Evolutionary conservation across 2,797 vertebrate genomes (phyloP).

Genomic region (Miichthys miiuy): DNA sequence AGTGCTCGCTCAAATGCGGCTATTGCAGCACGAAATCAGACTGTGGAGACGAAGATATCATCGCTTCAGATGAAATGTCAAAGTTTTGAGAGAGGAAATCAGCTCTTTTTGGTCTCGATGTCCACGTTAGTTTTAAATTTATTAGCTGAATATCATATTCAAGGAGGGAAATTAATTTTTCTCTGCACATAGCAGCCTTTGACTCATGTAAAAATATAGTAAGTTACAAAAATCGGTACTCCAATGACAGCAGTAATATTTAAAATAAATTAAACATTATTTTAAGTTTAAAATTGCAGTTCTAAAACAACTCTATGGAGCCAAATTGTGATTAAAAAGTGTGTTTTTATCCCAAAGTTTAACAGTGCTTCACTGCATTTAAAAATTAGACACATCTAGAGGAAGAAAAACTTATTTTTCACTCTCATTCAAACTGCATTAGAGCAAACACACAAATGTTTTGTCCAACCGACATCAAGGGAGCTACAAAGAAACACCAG

Average conservation of each 20-base stretch:
- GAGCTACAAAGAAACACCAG: constrained; percentile 15
- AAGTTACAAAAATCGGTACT: not conserved
- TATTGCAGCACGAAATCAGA: constrained; percentile 28
- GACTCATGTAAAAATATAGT: not conserved
- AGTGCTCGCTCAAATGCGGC: constrained; percentile 17
- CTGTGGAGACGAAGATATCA: not conserved
- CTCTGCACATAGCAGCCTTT: not conserved
- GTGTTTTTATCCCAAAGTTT: not conserved
- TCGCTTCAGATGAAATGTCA: not conserved
- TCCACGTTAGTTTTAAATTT: not conserved
- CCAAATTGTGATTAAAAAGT: not conserved
- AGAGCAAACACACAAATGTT: not conserved
- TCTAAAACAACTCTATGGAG: not conserved
- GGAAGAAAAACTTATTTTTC: not conserved
- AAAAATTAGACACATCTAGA: not conserved
- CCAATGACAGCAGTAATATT: not conserved
- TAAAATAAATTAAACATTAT: not conserved
- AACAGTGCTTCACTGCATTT: not conserved
- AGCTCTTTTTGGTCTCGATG: not conserved
- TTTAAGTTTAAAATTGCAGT: not conserved
- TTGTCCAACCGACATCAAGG: not conserved
- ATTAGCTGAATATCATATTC: not conserved
- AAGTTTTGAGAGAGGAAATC: not conserved
- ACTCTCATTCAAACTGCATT: not conserved
- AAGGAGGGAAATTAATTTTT: not conserved